Conservation (phyloP, 2,888 invertebrate genomes). For the Lissonota sp. region DNA sequence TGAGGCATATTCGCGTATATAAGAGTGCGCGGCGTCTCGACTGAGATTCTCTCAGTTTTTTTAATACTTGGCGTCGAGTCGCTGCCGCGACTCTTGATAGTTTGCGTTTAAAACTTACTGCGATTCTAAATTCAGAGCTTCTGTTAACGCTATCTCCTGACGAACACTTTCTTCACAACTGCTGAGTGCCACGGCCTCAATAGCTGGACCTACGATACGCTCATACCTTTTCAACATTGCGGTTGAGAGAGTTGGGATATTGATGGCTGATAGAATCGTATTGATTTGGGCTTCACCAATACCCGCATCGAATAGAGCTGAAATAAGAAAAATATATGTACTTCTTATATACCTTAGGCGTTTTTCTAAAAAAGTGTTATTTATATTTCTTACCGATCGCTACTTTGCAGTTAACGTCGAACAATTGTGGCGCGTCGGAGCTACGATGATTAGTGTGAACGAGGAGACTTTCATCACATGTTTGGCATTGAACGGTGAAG, state of each 20-base stretch:
- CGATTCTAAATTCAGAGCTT: slow-evolving; percentile 1
- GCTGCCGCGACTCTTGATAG: not conserved
- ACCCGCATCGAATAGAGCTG: slow-evolving; percentile 26
- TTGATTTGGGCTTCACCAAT: slow-evolving; percentile 33
- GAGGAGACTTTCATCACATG: not conserved
- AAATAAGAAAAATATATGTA: slow-evolving; percentile 3
- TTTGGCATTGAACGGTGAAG: not conserved
- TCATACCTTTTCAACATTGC: slow-evolving; percentile 28
- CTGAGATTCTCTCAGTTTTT: too few relatives aligned
- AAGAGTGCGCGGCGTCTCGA: too few relatives aligned
- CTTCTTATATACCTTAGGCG: not conserved
- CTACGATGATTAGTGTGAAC: not conserved
- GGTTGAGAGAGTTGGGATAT: slow-evolving; percentile 15
- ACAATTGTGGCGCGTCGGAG: not conserved
- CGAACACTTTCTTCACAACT: slow-evolving; percentile 11
- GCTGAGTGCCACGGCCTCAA: not conserved
- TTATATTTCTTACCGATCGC: slow-evolving; percentile 17
- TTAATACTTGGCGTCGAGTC: too few relatives aligned
- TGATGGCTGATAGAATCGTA: slow-evolving; percentile 18
- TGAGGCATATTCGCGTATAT: too few relatives aligned
- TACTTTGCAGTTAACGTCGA: slow-evolving; percentile 9
- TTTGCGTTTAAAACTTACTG: slow-evolving; percentile 2
- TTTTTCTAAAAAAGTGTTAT: not conserved
- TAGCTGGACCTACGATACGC: slow-evolving; percentile 24
- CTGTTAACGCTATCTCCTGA: not conserved